Percentiles rank a stretch among this genome's conserved stretches.
phyloP scores from a whole-genome alignment of 2,888 invertebrate genomes.

The Matsumyia berberina region DNA sequence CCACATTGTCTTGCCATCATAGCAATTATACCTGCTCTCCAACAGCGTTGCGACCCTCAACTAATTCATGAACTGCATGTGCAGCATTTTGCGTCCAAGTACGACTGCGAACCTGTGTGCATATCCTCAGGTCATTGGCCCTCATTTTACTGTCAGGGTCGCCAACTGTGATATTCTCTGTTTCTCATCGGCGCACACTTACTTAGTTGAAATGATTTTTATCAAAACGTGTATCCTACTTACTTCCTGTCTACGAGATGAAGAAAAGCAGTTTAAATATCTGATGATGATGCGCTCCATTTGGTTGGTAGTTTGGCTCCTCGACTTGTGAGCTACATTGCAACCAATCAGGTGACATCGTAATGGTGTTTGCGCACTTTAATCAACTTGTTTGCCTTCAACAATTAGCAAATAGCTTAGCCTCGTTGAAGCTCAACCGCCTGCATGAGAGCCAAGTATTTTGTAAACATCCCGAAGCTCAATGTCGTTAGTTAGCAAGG shows the following conservation, averaged over 20 bases:
- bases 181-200: not conserved
- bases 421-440: slow-evolving; percentile 18
- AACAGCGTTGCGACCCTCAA: not conserved
- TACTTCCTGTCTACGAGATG: not conserved
- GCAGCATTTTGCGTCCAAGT: not conserved
- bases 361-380: not conserved
- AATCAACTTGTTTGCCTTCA: slow-evolving; percentile 9
- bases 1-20: not conserved
- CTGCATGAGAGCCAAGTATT: not conserved
- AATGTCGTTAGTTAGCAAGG: not conserved
- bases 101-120: not conserved
- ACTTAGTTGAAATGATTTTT: not conserved
- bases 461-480: not conserved
- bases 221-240: not conserved
- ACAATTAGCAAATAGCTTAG: not conserved
- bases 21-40: not conserved
- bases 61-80: not conserved
- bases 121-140: not conserved
- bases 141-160: slow-evolving; percentile 5
- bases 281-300: not conserved
- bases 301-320: not conserved
- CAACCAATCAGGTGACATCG: slow-evolving; percentile 16
- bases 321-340: slow-evolving; percentile 5
- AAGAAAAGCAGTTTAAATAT: not conserved
- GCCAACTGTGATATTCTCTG: not conserved